phyloP scores from a whole-genome alignment of 2,113 vertebrate species.

The Nansenia antarctica region DNA sequence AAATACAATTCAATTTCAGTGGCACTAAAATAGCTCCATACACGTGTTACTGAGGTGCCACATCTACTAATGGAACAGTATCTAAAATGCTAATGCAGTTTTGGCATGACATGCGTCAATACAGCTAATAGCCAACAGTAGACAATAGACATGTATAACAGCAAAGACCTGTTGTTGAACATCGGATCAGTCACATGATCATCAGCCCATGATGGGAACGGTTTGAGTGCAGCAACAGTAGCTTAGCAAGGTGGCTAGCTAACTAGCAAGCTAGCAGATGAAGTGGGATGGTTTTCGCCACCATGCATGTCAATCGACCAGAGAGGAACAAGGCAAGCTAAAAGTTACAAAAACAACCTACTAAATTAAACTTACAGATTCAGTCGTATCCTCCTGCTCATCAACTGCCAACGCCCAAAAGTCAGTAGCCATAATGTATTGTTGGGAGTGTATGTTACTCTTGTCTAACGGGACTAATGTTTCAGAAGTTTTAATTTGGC shows the following conservation, averaged over 20 bases:
- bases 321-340: neutral
- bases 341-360: neutral
- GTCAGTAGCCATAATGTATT: slow-evolving; percentile 78
- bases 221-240: neutral
- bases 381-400: slow-evolving; percentile 79
- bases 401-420: slow-evolving; percentile 86
- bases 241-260: neutral
- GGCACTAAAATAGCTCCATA: too few relatives aligned
- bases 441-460: neutral
- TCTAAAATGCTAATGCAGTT: neutral
- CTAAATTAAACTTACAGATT: slow-evolving; percentile 59
- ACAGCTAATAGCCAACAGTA: neutral
- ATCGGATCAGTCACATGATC: neutral
- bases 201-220: neutral
- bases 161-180: neutral
- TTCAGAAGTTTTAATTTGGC: slow-evolving; percentile 30
- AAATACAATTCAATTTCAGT: too few relatives aligned
- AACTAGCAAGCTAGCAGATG: neutral
- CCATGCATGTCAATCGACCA: slow-evolving; percentile 34
- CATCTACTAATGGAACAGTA: neutral
- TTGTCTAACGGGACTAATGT: neutral
- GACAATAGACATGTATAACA: too few relatives aligned
- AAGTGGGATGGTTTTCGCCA: neutral
- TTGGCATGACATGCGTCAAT: neutral
- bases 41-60: too few relatives aligned